phyloP scores from a whole-genome alignment of 2,888 invertebrate genomes.

The Hofmannophila pseudospretella region DNA sequence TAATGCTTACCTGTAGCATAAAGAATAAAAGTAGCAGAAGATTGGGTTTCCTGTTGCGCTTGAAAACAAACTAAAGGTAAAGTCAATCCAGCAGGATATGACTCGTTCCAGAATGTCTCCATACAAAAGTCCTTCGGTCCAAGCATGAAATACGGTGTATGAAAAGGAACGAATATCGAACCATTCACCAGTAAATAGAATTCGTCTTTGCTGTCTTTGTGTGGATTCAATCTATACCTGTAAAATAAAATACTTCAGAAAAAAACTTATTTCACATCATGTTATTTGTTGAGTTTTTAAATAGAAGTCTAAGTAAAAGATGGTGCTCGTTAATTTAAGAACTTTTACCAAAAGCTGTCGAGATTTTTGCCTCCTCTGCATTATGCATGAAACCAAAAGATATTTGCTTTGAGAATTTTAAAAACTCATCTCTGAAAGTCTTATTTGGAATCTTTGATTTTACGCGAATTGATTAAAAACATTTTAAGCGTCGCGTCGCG shows the following conservation, averaged over 20 bases:
- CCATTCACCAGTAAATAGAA: constrained; percentile 79
- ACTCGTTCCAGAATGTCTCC: constrained; percentile 73
- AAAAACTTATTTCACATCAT: too few species aligned
- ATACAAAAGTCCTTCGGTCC: constrained; percentile 78
- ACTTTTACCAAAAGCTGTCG: background rate
- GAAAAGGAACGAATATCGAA: constrained; percentile 73
- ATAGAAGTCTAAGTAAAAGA: too few species aligned
- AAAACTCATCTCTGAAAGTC: background rate
- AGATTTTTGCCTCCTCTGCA: background rate
- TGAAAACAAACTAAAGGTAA: constrained; percentile 76
- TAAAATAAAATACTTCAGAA: background rate
- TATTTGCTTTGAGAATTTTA: background rate
- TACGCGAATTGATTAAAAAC: background rate
- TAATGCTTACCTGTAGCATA: constrained; percentile 67
- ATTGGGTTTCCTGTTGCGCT: constrained; percentile 44
- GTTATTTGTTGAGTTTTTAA: too few species aligned
- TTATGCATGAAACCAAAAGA: background rate
- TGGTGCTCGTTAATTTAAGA: background rate
- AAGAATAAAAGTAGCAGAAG: constrained; percentile 53
- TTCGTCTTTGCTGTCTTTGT: constrained; percentile 63
- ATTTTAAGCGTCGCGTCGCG: too few species aligned
- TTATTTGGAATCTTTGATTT: background rate
- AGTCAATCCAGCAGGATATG: constrained; percentile 62
- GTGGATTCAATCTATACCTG: constrained; percentile 77
- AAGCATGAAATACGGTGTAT: constrained; percentile 60